These are phyloP conservation scores for Holacanthella duospinosa DNA, from an alignment of 2,888 invertebrate species.

Conservation along the genomic window DNA sequence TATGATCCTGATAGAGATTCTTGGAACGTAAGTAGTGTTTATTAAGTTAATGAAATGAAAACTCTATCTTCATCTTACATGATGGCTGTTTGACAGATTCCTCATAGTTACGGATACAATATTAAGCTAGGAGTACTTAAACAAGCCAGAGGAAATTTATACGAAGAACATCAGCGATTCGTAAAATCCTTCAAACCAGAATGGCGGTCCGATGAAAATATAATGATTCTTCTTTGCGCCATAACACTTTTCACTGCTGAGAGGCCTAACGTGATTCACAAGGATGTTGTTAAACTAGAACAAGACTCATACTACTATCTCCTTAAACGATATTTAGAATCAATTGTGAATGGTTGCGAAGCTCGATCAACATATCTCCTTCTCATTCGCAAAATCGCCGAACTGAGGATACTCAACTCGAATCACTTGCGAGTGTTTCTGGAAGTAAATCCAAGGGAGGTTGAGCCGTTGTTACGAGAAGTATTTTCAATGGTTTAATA, in stretches of 20 bases:
- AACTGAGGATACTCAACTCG: constrained; percentile 76
- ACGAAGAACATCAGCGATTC: constrained; percentile 74
- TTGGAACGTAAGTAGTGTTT: constrained; percentile 55
- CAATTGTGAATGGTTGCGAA: constrained; percentile 60
- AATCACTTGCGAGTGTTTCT: constrained; percentile 85
- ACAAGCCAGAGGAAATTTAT: constrained; percentile 77
- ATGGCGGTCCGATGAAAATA: constrained; percentile 76
- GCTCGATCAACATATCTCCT: constrained; percentile 77
- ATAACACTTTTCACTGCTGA: constrained; percentile 82
- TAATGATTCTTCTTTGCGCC: constrained; percentile 82
- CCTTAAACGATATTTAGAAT: constrained; percentile 66
- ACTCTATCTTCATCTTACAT: neutral
- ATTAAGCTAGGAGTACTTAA: constrained; percentile 84
- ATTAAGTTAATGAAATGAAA: neutral
- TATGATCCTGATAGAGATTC: constrained; percentile 79
- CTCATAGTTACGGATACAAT: constrained; percentile 59
- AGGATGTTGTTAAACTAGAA: constrained; percentile 71
- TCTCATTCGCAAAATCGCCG: constrained; percentile 80
- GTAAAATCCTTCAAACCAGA: constrained; percentile 72
- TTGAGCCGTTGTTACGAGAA: constrained; percentile 86
- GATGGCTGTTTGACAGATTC: constrained; percentile 54
- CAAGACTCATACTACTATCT: constrained; percentile 69
- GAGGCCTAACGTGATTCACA: constrained; percentile 65
- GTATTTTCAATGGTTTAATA: constrained; percentile 52
- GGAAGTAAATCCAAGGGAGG: constrained; percentile 79